Conservation (phyloP, 1,140 invertebrate species). For the Tribolium madens region DNA sequence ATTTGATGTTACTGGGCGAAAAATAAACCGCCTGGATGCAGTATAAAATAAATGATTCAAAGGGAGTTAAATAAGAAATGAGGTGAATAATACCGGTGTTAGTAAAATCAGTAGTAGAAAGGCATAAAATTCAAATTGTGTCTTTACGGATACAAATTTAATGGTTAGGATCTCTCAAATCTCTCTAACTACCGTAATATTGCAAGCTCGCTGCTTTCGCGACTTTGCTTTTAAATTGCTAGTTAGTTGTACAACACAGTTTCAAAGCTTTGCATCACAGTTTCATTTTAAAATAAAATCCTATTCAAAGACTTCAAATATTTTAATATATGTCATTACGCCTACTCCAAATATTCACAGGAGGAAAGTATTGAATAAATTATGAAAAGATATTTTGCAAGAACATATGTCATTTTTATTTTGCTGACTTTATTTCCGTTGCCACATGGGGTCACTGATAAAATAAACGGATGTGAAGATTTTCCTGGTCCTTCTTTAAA, state of each 20-base stretch:
- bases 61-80: conserved; percentile 29
- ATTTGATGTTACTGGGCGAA: not conserved
- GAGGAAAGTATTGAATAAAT: not conserved
- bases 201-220: conserved; percentile 16
- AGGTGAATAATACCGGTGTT: conserved; percentile 33
- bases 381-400: not conserved
- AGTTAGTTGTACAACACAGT: conserved; percentile 29
- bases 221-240: conserved; percentile 32
- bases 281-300: not conserved
- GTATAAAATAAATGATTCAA: conserved; percentile 3
- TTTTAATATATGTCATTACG: not conserved
- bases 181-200: conserved; percentile 21
- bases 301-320: not conserved
- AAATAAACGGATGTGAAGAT: not conserved
- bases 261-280: not conserved
- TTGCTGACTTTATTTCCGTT: conserved; percentile 6
- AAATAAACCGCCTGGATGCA: not conserved
- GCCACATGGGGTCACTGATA: not conserved
- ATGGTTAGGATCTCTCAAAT: conserved; percentile 27
- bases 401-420: not conserved
- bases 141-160: conserved; percentile 37
- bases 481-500: conserved; percentile 2
- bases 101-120: conserved; percentile 16
- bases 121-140: conserved; percentile 30
- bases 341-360: not conserved